Evolutionary conservation across 1,140 invertebrate genomes (phyloP), one percentile per base, ranked within the genome.

Genomic region (Calosoma granatense): DNA sequence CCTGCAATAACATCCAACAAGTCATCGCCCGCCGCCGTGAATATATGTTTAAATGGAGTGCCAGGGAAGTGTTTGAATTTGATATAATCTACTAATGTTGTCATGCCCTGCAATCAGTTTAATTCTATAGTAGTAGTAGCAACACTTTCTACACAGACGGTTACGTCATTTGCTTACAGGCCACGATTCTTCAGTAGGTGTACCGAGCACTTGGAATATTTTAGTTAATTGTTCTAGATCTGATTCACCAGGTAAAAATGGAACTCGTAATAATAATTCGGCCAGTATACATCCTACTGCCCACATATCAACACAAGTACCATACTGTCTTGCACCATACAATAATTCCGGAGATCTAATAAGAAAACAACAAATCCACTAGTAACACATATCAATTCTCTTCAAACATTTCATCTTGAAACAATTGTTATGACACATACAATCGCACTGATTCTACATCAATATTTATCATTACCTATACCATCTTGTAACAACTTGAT

Each of bases 231-330:
- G 97, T 76, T 98, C 95, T 39, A 99, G 75, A 75, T 99, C 97
- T 6, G 92, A 91, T 65, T 98, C 95, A 22, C 97, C 97, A 22
- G 94, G 93, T 52, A 99, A 79, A 64, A 99, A 92, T 1, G 97
- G 96, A 12, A 88, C 84, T 64, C 96, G 76, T 11, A 98, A 76
- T 53, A 99, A 73, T 14, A 99, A 75, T 76, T 99, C 97, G 1
- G 94, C 97, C 59, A 99, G 70, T 69, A 99, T 99, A 72, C 97
- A 99, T 3, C 97, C 97, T 11, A 96, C 82, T 14, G 97, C 94
- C 97, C 97, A 99, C 77, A 98, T 96, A 68, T 99, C 97, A n/a
- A 99, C 87, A 3, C 92, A 93, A 54, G 87, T 90, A 6, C 92
- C 89, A 76, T 99, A 99, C 68, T 92, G 87, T 51, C 90, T 79